These are phyloP conservation scores for Saguinus imperator DNA, from an alignment of 2,113 vertebrate species.

Conservation along the genomic window DNA sequence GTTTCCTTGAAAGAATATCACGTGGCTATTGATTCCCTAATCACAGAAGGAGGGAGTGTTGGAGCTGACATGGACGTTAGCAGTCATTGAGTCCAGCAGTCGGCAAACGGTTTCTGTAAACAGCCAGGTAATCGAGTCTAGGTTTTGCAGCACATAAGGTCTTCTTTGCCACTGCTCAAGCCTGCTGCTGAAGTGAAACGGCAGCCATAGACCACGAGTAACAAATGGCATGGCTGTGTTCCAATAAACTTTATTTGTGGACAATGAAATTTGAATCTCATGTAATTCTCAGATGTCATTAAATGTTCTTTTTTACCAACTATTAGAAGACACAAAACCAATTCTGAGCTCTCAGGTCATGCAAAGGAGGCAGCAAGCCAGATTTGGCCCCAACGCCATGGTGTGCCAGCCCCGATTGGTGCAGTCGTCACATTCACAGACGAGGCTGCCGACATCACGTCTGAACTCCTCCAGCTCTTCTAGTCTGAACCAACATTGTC, in stretches of 20 bases:
- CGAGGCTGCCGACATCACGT: background rate
- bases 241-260: background rate
- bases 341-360: background rate
- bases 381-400: background rate
- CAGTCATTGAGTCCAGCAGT: background rate
- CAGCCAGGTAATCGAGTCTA: background rate
- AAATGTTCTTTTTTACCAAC: background rate
- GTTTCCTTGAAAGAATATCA: background rate
- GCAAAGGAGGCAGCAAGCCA: background rate
- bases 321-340: background rate
- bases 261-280: background rate
- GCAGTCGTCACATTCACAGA: background rate
- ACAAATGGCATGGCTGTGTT: background rate
- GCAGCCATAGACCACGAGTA: background rate
- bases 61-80: too few relatives aligned
- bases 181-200: background rate
- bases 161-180: background rate
- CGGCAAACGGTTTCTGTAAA: background rate
- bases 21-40: background rate
- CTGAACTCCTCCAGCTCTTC: background rate
- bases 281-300: background rate
- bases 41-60: background rate
- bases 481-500: background rate
- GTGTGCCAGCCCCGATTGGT: background rate
- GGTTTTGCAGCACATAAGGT: background rate